Evolutionary conservation across 2,797 vertebrate genomes (phyloP), one percentile per base, ranked within the genome.

Genomic region (Typhlichthys subterraneus): DNA sequence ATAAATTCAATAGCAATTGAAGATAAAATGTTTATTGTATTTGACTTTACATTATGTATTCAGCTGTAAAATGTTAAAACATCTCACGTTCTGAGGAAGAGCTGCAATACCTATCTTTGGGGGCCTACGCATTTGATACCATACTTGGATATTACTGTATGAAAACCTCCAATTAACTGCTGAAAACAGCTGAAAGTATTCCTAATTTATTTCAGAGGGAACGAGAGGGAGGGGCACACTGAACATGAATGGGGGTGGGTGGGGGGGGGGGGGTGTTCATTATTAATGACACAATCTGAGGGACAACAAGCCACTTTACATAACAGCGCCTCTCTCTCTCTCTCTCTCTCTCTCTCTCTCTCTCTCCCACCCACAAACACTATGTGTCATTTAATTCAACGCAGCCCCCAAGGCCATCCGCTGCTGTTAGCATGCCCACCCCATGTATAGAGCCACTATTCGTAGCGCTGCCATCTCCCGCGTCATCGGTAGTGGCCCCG

Each of bases 171-270:
- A 38, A 38, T 42, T 9, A 42, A 9, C 6, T n/a, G n/a, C n/a
- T n/a, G n/a, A n/a, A n/a, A n/a, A n/a, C 85, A 86, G 86, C 84
- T 80, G 80, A 90, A 87, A 88, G 73, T 82, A 87, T 80, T 83
- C 86, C 80, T 92, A 91, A 92, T 92, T 92, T 91, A 92, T 93
- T 91, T 92, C 89, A 92, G 87, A 91, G 89, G 91, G 92, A 91
- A 87, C 88, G 73, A 75, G 86, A 82, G 80, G 77, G 85, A 85
- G 85, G 76, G 90, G 88, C 85, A 86, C 79, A 73, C 84, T 23
- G 3, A 86, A 84, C 80, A 75, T 80, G 82, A 86, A 83, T 85
- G 72, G n/a, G n/a, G n/a, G n/a, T n/a, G n/a, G n/a, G n/a, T 85
- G 83, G 72, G 78, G 33, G 17, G 63, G 53, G 47, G 57, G 55